phyloP scores from a whole-genome alignment of 1,140 invertebrate species.

The Gyrodactylus salaris region DNA sequence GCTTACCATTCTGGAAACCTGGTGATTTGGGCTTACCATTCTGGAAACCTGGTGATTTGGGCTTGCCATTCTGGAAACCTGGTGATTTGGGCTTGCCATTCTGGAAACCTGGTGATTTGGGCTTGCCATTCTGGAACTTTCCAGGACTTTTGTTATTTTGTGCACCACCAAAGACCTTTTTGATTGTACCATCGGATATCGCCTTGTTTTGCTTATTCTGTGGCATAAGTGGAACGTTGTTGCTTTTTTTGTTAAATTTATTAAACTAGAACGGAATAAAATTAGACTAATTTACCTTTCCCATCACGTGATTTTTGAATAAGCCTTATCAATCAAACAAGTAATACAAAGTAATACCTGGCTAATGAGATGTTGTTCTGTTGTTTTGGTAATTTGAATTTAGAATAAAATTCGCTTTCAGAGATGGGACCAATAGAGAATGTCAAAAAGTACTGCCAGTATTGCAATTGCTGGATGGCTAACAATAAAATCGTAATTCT shows the following conservation, averaged over 20 bases:
- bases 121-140: background rate
- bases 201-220: background rate
- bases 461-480: conserved; percentile 3
- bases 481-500: conserved; percentile 3
- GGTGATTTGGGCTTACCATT: background rate
- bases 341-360: too few relatives aligned
- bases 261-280: background rate
- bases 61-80: background rate
- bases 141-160: background rate
- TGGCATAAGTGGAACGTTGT: background rate
- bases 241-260: background rate
- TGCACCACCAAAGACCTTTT: background rate
- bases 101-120: background rate
- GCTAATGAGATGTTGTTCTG: too few relatives aligned
- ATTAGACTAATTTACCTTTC: background rate
- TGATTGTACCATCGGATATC: background rate
- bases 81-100: background rate
- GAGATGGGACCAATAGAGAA: background rate
- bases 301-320: background rate
- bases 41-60: background rate
- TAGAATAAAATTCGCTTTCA: too few relatives aligned
- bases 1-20: background rate
- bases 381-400: background rate
- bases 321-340: background rate
- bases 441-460: conserved; percentile 4